Evolutionary conservation across 2,888 invertebrate species (phyloP).

Genomic region (Corbicula japonica): DNA sequence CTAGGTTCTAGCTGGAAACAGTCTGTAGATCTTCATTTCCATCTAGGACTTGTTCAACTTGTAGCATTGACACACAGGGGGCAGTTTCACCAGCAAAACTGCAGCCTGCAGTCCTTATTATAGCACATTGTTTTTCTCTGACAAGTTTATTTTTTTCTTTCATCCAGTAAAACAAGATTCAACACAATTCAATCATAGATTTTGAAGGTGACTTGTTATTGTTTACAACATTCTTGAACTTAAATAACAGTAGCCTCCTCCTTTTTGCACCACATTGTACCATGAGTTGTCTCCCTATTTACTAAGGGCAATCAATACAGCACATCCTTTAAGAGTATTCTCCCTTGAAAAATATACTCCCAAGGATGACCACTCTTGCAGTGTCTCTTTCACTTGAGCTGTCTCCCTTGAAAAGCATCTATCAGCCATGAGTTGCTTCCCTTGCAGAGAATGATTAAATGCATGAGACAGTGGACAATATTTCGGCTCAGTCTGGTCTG

Average conservation of each 20-base stretch:
- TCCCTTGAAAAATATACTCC: constrained; percentile 3
- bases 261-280: constrained; percentile 15
- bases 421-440: constrained; percentile 4
- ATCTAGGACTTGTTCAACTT: too few species aligned
- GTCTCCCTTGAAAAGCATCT: constrained; percentile 8
- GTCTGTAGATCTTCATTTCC: background rate
- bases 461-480: constrained; percentile 38
- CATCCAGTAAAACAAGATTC: background rate
- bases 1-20: background rate
- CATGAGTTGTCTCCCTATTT: constrained; percentile 12
- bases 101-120: background rate
- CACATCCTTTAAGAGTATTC: constrained; percentile 10
- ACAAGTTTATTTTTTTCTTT: background rate
- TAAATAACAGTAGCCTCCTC: too few species aligned
- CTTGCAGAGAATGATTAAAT: constrained; percentile 1
- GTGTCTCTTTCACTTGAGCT: constrained; percentile 36
- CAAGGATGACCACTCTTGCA: constrained; percentile 6
- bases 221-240: too few species aligned
- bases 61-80: background rate
- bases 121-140: background rate
- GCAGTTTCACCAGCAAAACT: constrained; percentile 44
- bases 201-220: background rate
- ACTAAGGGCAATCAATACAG: background rate
- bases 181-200: background rate
- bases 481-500: constrained; percentile 50